Evolutionary conservation across 2,113 vertebrate genomes (phyloP), one percentile per base, ranked within the genome.

Genomic region (Microtus montanus): DNA sequence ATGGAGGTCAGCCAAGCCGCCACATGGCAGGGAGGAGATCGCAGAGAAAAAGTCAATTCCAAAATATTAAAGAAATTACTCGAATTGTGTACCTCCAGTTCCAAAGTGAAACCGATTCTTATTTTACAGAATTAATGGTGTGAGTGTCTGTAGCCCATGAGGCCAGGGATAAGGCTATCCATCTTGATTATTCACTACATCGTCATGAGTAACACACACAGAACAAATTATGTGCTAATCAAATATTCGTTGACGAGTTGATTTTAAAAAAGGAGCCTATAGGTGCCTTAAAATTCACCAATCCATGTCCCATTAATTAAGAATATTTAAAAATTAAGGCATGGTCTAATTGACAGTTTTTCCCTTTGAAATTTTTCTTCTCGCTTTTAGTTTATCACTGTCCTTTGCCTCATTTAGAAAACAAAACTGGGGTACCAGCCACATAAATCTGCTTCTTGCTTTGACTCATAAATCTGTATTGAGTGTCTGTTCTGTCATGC

Each of bases 271-370:
- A 44, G 44, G 58, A 91, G 33, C 5, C 52, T 73, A 6, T 24
- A 74, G 41, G 92, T 84, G 20, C 75, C 95, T 96, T 96, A 90
- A 95, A 91, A 92, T 96, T 95, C 75, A 87, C 95, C 58, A 87
- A 54, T 85, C 74, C 44, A 80, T 96, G 89, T 44, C 61, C 91
- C 93, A 93, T 96, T 96, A 82, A 94, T 97, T 96, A 93, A 94
- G 89, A 92, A 92, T 92, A 84, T 49, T 96, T 73, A 80, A 68
- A 96, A 95, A 97, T 97, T 96, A 95, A 90, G 75, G 80, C 68
- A 63, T 44, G 77, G 20, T 78, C 77, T 97, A 38, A 86, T 73
- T 96, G 49, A 78, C 41, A 24, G 19, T 19, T 84, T 93, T 90
- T 92, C 63, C n/a, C n/a, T 95, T 78, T 86, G n/a, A 52, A 70